phyloP scores from a whole-genome alignment of 2,797 vertebrate genomes.

The Cheracebus regulus region DNA sequence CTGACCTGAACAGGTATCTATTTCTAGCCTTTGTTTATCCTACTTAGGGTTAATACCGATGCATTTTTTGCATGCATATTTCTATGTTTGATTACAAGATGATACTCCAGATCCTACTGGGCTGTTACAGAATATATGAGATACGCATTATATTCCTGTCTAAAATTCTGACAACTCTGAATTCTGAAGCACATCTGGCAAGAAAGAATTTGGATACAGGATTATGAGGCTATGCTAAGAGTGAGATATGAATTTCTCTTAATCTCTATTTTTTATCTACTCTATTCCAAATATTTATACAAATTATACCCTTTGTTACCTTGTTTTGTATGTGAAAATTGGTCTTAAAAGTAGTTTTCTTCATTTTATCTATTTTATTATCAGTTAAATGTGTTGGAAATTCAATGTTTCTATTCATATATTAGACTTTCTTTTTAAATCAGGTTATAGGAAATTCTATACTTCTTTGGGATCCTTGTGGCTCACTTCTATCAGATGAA shows the following conservation, averaged over 20 bases:
- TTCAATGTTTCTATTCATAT: slow-evolving; percentile 37
- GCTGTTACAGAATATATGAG: background rate
- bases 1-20: background rate
- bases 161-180: slow-evolving; percentile 41
- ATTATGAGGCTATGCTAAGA: background rate
- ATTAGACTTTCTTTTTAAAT: slow-evolving; percentile 54
- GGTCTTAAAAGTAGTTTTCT: background rate
- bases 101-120: background rate
- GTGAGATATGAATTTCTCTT: slow-evolving; percentile 13
- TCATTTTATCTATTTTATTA: slow-evolving; percentile 41
- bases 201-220: background rate
- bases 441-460: slow-evolving; percentile 35
- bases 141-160: background rate
- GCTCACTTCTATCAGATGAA: slow-evolving; percentile 65
- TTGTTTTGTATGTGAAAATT: slow-evolving; percentile 39
- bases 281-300: background rate
- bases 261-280: background rate
- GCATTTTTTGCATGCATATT: background rate
- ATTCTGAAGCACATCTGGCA: slow-evolving; percentile 3
- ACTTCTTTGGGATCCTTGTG: slow-evolving; percentile 51
- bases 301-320: background rate
- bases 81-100: background rate
- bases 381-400: slow-evolving; percentile 48
- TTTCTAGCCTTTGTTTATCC: slow-evolving; percentile 10
- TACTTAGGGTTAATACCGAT: background rate